These are phyloP conservation scores for Eretmochelys imbricata DNA, from an alignment of 2,113 vertebrate genomes.

Conservation along the genomic window DNA sequence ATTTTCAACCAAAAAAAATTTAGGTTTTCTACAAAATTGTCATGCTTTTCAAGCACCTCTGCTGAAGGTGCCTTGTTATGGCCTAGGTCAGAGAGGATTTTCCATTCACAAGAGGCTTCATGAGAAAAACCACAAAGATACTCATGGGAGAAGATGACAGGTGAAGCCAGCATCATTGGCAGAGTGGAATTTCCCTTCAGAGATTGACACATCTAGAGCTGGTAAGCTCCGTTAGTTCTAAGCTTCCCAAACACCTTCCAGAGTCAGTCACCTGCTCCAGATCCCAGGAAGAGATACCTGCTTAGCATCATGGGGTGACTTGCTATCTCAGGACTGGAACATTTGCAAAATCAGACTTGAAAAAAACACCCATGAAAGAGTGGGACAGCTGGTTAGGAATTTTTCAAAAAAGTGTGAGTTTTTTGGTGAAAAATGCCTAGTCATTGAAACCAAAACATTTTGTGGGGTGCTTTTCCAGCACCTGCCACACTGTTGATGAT, in stretches of 20 bases:
- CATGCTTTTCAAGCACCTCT: rapidly evolving
- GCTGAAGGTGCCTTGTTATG: background rate
- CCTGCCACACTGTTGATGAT: background rate
- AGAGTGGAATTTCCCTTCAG: background rate
- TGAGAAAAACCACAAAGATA: background rate
- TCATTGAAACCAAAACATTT: background rate
- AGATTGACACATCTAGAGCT: background rate
- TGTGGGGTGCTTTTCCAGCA: background rate
- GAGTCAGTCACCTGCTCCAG: background rate
- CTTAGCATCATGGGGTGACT: background rate
- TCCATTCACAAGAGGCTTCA: background rate
- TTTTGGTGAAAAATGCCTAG: background rate
- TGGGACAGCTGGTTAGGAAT: background rate
- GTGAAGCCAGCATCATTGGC: background rate
- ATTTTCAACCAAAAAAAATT: background rate
- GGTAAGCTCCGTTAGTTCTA: background rate
- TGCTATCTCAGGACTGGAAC: background rate
- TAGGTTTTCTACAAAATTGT: background rate
- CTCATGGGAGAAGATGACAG: background rate
- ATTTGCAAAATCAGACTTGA: background rate
- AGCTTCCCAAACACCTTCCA: background rate
- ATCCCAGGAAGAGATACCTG: background rate
- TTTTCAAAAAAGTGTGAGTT: background rate
- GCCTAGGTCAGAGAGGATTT: background rate
- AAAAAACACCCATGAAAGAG: background rate